phyloP scores from a whole-genome alignment of 2,797 vertebrate species.

The Falco novaeseelandiae region DNA sequence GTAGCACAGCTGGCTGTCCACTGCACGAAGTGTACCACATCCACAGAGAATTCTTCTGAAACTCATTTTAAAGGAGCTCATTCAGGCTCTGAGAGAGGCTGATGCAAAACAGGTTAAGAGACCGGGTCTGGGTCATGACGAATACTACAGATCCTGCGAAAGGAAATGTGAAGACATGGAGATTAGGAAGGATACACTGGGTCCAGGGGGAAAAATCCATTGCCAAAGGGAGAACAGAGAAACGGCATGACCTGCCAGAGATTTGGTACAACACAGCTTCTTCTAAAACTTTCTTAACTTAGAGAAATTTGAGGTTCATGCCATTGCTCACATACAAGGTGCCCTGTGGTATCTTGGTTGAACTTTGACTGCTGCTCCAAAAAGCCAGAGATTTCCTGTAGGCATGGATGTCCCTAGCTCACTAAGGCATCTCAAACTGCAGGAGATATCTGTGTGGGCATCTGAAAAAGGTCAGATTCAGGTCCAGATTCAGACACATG shows the following conservation, averaged over 20 bases:
- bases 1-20: neutral
- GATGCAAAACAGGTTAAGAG: neutral
- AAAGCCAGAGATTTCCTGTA: neutral
- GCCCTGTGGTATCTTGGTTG: neutral
- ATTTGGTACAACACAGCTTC: neutral
- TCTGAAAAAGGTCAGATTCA: neutral
- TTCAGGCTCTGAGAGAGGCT: neutral
- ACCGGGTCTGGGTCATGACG: neutral
- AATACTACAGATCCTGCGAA: neutral
- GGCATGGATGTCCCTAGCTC: neutral
- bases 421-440: neutral
- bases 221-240: neutral
- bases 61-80: neutral
- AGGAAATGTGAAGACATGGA: neutral
- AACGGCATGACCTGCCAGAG: neutral
- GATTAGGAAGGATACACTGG: neutral
- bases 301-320: neutral
- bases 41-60: neutral
- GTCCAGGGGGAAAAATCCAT: neutral
- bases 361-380: neutral
- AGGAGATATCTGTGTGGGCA: neutral
- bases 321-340: neutral
- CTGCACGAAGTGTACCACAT: neutral
- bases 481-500: neutral
- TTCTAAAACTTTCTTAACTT: neutral